A percentile compares a stretch with the other conserved stretches of the same genome.
Evolutionary conservation across 2,113 vertebrate species (phyloP).

Genomic region (Ovibos moschatus): DNA sequence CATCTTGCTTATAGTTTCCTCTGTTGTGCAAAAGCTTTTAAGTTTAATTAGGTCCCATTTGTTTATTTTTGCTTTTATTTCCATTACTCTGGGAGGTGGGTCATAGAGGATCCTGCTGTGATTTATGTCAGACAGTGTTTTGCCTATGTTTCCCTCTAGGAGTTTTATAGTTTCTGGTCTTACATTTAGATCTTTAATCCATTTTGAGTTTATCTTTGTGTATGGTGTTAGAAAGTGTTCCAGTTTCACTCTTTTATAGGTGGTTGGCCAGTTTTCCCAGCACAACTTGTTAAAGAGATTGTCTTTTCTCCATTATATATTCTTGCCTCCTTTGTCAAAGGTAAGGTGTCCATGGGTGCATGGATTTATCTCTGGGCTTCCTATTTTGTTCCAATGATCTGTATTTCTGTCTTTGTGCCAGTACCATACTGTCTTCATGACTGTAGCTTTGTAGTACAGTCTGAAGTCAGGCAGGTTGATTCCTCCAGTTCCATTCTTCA

Average conservation of each 20-base stretch:
- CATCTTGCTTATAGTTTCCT: background rate
- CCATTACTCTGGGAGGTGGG: background rate
- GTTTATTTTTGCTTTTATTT: background rate
- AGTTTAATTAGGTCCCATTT: background rate
- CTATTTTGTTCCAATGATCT: background rate
- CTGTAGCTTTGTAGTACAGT: background rate
- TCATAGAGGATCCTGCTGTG: background rate
- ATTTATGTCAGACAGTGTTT: background rate
- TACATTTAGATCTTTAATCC: background rate
- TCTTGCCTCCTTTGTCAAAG: background rate
- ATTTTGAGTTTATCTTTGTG: background rate
- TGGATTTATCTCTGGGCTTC: background rate
- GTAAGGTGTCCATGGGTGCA: background rate
- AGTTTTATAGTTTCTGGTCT: background rate
- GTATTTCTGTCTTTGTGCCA: background rate
- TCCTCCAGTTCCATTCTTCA: background rate
- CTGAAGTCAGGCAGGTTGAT: background rate
- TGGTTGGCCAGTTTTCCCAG: background rate
- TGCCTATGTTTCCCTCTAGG: background rate
- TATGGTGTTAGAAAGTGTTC: background rate
- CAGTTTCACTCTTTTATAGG: background rate
- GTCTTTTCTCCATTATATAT: background rate
- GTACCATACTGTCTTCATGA: background rate
- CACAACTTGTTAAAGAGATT: background rate
- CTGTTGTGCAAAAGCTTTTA: background rate